A percentile compares a stretch with the other conserved stretches of the same genome.
These are phyloP conservation scores for Mastomys natalensis DNA, from an alignment of 2,113 vertebrate genomes.

Conservation along the genomic window DNA sequence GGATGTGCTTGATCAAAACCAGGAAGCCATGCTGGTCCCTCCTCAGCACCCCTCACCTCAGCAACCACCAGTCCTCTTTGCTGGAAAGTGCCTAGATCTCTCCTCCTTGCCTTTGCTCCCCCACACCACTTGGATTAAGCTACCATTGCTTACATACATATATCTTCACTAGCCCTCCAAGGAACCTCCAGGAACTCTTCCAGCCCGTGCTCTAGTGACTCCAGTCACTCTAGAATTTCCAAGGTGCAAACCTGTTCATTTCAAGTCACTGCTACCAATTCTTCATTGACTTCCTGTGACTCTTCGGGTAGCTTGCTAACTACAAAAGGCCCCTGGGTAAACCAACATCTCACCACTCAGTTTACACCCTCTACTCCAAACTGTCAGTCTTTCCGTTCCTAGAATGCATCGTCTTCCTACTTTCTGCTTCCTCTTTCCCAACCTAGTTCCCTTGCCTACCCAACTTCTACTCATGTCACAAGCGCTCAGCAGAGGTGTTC, in stretches of 20 bases:
- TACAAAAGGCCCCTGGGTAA: neutral
- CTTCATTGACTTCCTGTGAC: neutral
- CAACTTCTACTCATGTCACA: neutral
- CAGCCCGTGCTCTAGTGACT: neutral
- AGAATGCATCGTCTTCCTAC: neutral
- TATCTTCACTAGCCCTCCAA: accelerated
- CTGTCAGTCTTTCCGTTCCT: constrained; percentile 55
- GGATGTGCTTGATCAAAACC: neutral
- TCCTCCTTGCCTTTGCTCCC: neutral
- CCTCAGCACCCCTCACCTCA: neutral
- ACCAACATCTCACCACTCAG: neutral
- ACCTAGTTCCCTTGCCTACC: neutral
- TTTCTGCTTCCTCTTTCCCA: neutral
- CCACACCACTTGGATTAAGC: neutral
- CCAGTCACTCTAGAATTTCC: neutral
- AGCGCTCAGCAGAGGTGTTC: neutral
- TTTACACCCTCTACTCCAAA: neutral
- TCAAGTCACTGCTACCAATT: neutral
- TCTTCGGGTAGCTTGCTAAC: neutral
- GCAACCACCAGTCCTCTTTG: neutral
- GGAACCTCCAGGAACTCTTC: neutral
- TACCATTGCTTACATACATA: neutral
- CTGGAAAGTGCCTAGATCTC: neutral
- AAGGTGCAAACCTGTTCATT: neutral
- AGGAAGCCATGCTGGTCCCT: neutral